phyloP scores from a whole-genome alignment of 2,888 invertebrate species.

The Nomada hirtipes region DNA sequence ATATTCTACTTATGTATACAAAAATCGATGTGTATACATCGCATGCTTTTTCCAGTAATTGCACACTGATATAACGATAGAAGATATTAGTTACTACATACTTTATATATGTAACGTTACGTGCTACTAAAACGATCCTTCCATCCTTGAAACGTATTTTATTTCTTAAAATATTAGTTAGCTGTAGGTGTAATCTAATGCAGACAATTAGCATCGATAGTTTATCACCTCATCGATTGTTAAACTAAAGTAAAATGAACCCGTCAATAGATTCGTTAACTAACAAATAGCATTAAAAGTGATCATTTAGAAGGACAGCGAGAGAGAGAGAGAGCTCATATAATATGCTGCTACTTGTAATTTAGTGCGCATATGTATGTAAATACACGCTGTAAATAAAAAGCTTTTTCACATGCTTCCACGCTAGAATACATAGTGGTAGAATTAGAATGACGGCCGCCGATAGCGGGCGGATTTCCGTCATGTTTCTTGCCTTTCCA shows the following conservation, averaged over 20 bases:
- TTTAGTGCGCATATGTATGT: conserved; percentile 14
- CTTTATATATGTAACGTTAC: background rate
- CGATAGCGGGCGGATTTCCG: conserved; percentile 70
- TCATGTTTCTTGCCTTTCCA: conserved; percentile 77
- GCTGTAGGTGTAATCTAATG: background rate
- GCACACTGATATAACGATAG: conserved; percentile 13
- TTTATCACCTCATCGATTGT: background rate
- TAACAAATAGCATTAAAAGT: background rate
- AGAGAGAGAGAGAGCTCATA: background rate
- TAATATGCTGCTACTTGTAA: conserved; percentile 11
- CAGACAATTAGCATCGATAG: background rate
- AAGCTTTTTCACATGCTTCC: conserved; percentile 59
- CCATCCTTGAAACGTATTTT: background rate
- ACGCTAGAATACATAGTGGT: conserved; percentile 56
- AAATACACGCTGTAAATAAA: conserved; percentile 50
- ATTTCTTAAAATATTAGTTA: background rate
- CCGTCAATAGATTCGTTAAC: conserved; percentile 9
- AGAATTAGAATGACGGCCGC: conserved; percentile 66
- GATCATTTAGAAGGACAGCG: too few species aligned
- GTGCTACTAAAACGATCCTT: background rate
- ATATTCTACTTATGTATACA: background rate
- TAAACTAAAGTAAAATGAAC: background rate
- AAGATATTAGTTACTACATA: conserved; percentile 1
- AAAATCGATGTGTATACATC: conserved; percentile 6
- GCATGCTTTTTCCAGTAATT: conserved; percentile 17